phyloP scores from a whole-genome alignment of 2,113 vertebrate species.

The Taurulus bubalis region DNA sequence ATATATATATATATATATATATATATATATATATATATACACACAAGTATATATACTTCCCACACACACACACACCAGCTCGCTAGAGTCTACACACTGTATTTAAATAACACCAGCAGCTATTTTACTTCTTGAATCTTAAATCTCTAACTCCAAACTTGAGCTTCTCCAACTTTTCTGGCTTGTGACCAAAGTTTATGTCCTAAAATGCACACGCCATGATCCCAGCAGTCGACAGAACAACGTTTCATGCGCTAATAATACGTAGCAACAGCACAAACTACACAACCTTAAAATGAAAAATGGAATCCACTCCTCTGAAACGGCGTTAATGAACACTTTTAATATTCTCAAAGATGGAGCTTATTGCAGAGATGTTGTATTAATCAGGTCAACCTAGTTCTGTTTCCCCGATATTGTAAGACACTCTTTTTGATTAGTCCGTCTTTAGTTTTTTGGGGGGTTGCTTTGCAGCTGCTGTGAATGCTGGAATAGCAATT shows the following conservation, averaged over 20 bases:
- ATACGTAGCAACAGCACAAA: not conserved
- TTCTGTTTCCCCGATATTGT: not conserved
- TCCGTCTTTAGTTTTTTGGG: too few species aligned
- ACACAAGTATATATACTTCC: not conserved
- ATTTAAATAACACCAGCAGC: not conserved
- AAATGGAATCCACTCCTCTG: not conserved
- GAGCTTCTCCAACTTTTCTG: not conserved
- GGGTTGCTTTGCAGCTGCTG: too few species aligned
- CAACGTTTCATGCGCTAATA: not conserved
- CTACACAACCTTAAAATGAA: not conserved
- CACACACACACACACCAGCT: not conserved
- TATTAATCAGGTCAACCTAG: not conserved
- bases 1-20: not conserved
- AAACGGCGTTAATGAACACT: not conserved
- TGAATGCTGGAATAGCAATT: too few species aligned
- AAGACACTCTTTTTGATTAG: too few species aligned
- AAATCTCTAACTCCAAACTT: not conserved
- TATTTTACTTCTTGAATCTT: not conserved
- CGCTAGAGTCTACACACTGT: not conserved
- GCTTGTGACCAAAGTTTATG: not conserved
- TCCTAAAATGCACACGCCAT: not conserved
- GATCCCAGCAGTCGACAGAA: not conserved
- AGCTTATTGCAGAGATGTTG: not conserved
- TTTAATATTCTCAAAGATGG: not conserved
- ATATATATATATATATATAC: not conserved